phyloP scores from a whole-genome alignment of 2,113 vertebrate genomes.

The Rhinogobius similis region DNA sequence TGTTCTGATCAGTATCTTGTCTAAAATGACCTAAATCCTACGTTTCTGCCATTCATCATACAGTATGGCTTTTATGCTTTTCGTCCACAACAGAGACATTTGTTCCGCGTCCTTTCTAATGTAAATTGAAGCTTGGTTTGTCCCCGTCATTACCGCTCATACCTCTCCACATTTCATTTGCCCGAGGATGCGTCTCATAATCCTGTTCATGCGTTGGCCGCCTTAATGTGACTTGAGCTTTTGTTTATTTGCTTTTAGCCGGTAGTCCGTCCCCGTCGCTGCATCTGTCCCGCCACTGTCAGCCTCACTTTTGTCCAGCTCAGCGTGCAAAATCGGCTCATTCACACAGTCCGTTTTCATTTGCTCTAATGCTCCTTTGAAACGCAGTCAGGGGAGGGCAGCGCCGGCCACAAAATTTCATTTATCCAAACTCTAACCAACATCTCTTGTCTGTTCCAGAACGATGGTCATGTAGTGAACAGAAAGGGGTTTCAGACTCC shows the following conservation, averaged over 20 bases:
- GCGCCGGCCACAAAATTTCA: slow-evolving; percentile 4
- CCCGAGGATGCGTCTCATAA: slow-evolving; percentile 73
- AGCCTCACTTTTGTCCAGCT: slow-evolving; percentile 37
- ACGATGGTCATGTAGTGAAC: slow-evolving; percentile 30
- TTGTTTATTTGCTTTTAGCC: slow-evolving; percentile 57
- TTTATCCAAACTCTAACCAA: slow-evolving; percentile 29
- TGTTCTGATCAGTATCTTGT: too few relatives aligned
- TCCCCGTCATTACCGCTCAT: slow-evolving; percentile 65
- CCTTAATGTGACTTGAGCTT: slow-evolving; percentile 67
- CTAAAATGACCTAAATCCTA: too few relatives aligned
- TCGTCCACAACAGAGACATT: neutral
- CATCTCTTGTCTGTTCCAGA: slow-evolving; percentile 12
- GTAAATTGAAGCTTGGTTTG: slow-evolving; percentile 25
- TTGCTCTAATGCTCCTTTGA: slow-evolving; percentile 44
- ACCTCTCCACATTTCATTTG: slow-evolving; percentile 68
- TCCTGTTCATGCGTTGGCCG: slow-evolving; percentile 75
- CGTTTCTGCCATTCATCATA: neutral
- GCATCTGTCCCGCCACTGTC: slow-evolving; percentile 21
- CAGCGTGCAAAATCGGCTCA: slow-evolving; percentile 35
- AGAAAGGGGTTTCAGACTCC: slow-evolving; percentile 48
- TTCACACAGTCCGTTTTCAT: slow-evolving; percentile 46
- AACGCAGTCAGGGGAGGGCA: slow-evolving; percentile 24
- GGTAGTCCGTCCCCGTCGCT: slow-evolving; percentile 28
- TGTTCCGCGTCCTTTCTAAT: neutral
- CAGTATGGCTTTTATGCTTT: neutral